Evolutionary conservation across 2,113 vertebrate species (phyloP), one percentile per base, ranked within the genome.

Genomic region (Zootoca vivipara): DNA sequence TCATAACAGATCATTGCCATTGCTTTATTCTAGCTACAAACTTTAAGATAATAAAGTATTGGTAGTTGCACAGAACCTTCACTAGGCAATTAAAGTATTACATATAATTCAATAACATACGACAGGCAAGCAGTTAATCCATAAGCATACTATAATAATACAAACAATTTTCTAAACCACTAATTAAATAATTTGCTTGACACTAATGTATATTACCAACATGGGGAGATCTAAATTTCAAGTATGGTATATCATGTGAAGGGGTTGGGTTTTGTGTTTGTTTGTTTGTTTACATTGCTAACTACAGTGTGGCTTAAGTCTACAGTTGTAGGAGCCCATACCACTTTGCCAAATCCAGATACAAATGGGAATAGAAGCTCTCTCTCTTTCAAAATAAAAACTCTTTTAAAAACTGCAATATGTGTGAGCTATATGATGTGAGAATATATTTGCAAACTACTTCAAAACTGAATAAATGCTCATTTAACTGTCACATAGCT

Each of bases 51-150:
- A 52, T 52, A 90, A 93, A 88, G 91, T 89, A 90, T 90, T 89
- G 89, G 90, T 30, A 94, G 90, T 83, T 94, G 83, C 38, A 82
- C 52, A 95, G 93, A 87, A 92, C 91, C 78, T 84, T 93, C 87
- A 78, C 65, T 82, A 89, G 85, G 91, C 85, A 90, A 89, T 86
- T 86, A 90, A 88, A 92, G 92, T 93, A 95, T 90, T 83, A 90
- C 78, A 93, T 92, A 89, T 78, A 92, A 90, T 89, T 95, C 85
- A 85, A 87, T 81, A 90, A 82, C 69, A 88, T 5, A 90, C 89
- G 90, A 88, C 91, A 91, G 87, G 92, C 90, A 82, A 87, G 85
- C 87, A 85, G 7, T 38, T 85, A 20, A 56, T 69, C 5, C 3
- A 73, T 74, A 56, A 91, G 82, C 1, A 87, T 46, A 56, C 52